These are phyloP conservation scores for Carassius carassius DNA, from an alignment of 2,113 vertebrate species.

Conservation along the genomic window DNA sequence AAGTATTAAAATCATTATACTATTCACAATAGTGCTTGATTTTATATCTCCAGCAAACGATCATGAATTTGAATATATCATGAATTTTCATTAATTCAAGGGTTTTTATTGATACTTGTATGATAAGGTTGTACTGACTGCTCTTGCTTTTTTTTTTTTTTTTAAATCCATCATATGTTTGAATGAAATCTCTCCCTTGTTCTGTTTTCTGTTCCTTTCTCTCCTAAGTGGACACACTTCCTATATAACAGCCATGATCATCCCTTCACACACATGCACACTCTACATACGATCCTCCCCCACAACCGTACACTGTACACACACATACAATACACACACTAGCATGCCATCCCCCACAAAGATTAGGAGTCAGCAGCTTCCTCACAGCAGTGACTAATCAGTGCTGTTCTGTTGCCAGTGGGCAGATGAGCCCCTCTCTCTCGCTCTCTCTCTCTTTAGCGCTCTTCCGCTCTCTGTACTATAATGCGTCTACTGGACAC, in stretches of 20 bases:
- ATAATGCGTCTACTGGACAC: constrained; percentile 39
- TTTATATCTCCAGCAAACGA: too few relatives aligned
- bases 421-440: constrained; percentile 16
- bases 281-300: constrained; percentile 48
- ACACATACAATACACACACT: constrained; percentile 27
- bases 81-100: not conserved
- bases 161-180: not conserved
- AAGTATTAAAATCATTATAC: too few relatives aligned
- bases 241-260: not conserved
- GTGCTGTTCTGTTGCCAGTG: constrained; percentile 38
- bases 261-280: constrained; percentile 48
- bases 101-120: not conserved
- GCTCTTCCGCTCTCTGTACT: not conserved
- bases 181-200: not conserved
- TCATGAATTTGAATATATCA: not conserved
- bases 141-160: not conserved
- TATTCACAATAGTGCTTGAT: too few relatives aligned
- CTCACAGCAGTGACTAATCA: constrained; percentile 68
- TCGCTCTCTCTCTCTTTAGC: not conserved
- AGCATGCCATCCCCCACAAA: constrained; percentile 55
- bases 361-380: constrained; percentile 74
- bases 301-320: constrained; percentile 34
- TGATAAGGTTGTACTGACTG: not conserved
- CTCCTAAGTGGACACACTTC: not conserved
- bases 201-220: constrained; percentile 2